phyloP scores from a whole-genome alignment of 2,113 vertebrate species.

The Turdus rufiventris region DNA sequence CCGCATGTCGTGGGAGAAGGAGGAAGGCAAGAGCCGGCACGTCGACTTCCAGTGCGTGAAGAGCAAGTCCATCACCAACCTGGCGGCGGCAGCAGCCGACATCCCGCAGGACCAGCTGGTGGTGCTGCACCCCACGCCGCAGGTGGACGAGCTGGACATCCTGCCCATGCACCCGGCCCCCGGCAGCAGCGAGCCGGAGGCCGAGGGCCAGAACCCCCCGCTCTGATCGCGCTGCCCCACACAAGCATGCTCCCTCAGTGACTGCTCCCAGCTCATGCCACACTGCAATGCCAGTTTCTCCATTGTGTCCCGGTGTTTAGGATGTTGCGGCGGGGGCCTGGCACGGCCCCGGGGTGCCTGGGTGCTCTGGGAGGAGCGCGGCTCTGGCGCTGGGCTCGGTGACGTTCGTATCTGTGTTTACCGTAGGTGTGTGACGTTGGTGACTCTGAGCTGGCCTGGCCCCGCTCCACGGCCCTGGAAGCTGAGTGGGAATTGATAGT shows the following conservation, averaged over 20 bases:
- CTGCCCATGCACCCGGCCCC: slow-evolving; percentile 86
- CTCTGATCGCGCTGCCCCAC: slow-evolving; percentile 71
- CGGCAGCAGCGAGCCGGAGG: slow-evolving; percentile 83
- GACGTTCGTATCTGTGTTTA: slow-evolving; percentile 72
- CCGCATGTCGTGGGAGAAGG: slow-evolving; percentile 99
- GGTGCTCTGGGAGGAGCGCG: slow-evolving; percentile 38
- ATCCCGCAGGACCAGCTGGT: slow-evolving; percentile 98
- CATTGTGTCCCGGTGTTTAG: slow-evolving; percentile 70
- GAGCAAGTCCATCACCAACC: slow-evolving; percentile 96
- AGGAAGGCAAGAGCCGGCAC: slow-evolving; percentile 96
- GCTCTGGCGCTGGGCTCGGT: slow-evolving; percentile 53
- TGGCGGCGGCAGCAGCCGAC: slow-evolving; percentile 92
- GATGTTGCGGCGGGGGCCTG: slow-evolving; percentile 63
- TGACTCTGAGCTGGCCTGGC: slow-evolving; percentile 68
- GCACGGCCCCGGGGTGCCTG: slow-evolving; percentile 57
- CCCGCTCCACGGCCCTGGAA: background rate
- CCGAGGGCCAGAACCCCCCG: slow-evolving; percentile 85
- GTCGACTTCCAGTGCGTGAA: slow-evolving; percentile 99
- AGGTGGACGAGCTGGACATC: slow-evolving; percentile 96
- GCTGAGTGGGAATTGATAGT: slow-evolving; percentile 64
- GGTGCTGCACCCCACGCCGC: slow-evolving; percentile 92
- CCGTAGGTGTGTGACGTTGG: slow-evolving; percentile 75
- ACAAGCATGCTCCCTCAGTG: slow-evolving; percentile 71
- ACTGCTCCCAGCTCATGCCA: slow-evolving; percentile 57
- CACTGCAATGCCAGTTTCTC: slow-evolving; percentile 64